Conservation (phyloP, 2,113 vertebrate species). For the Pagrus major region DNA sequence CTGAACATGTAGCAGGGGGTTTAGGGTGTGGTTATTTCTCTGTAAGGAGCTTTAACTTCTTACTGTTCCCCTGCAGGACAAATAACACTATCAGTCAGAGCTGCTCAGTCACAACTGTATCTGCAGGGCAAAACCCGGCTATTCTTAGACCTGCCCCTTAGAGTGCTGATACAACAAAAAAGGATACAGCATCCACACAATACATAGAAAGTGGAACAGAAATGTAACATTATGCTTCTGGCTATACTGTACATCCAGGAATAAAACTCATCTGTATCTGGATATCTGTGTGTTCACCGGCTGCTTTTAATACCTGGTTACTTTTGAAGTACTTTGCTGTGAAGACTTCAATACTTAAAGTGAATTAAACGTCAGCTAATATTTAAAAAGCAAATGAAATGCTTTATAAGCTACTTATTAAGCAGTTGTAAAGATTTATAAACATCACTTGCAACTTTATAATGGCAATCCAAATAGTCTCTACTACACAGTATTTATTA, state of each 20-base stretch:
- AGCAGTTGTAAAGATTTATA: too few relatives aligned
- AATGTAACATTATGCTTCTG: constrained; percentile 1
- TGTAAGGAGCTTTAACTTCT: constrained; percentile 2
- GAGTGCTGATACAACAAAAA: constrained; percentile 51
- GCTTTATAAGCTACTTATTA: too few relatives aligned
- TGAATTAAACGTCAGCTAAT: too few relatives aligned
- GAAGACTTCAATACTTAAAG: not conserved
- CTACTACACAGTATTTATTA: too few relatives aligned
- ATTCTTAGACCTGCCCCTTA: constrained; percentile 55
- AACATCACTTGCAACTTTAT: too few relatives aligned
- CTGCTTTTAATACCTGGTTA: not conserved
- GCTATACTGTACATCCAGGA: not conserved
- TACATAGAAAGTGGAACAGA: constrained; percentile 8
- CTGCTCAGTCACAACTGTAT: constrained; percentile 53
- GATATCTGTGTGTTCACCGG: not conserved
- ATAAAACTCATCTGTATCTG: not conserved
- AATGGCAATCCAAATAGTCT: too few relatives aligned
- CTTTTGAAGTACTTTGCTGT: not conserved
- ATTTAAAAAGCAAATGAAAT: too few relatives aligned
- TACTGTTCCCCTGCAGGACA: constrained; percentile 38
- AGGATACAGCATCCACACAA: constrained; percentile 26
- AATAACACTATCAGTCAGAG: constrained; percentile 39
- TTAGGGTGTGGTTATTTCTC: constrained; percentile 30
- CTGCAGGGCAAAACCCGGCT: constrained; percentile 50
- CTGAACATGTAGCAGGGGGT: not conserved